Base-by-base conservation (phyloP, 2,888 invertebrate genomes). In the Sinohyriopsis cumingii region DNA sequence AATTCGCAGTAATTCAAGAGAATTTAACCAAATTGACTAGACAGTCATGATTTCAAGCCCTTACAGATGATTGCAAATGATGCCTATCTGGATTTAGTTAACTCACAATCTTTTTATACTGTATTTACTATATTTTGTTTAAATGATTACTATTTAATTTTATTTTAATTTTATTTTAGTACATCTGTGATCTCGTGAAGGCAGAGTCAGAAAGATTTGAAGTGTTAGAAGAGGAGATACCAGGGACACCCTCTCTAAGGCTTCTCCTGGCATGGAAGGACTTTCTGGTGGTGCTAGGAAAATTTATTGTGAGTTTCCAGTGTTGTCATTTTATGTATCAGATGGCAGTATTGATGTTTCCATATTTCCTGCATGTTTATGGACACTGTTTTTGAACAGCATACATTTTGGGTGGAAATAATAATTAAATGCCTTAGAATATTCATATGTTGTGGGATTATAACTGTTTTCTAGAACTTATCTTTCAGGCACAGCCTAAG, bases 261-360 rank as follows among this genome's bases (percentile, higher is more conserved):
- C 76, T 88, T n/a, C 76, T 88, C 63, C 74, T 81, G 53, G 82
- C 86, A 0, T 88, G 88, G 88, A 84, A 87, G 65, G 84, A 86
- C 69, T 82, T 88, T 63, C 73, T 85, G 4, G 75, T 87, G n/a
- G 84, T 87, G 0, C 64, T 82, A 1, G 76, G 85, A 7, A 81
- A 80, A 63, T 78, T 79, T 56, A 82, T 84, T 82, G 87, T 87
- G 70, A 77, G 72, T 63, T 45, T 33, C 45, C 53, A 15, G 54
- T 64, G 67, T n/a, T 5, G 1, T 28, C 4, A 20, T n/a, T 33
- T 67, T 67, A 22, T 66, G 7, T 67, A 64, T n/a, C 45, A 12
- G 15, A 45, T n/a, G 20, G 15, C 3, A 60, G 3, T 60, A 20
- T 28, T 63, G 15, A 24, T 15, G 12, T 25, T n/a, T 19, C 12